Base-by-base conservation (phyloP, 2,797 vertebrate species). In the Brotula barbata region DNA sequence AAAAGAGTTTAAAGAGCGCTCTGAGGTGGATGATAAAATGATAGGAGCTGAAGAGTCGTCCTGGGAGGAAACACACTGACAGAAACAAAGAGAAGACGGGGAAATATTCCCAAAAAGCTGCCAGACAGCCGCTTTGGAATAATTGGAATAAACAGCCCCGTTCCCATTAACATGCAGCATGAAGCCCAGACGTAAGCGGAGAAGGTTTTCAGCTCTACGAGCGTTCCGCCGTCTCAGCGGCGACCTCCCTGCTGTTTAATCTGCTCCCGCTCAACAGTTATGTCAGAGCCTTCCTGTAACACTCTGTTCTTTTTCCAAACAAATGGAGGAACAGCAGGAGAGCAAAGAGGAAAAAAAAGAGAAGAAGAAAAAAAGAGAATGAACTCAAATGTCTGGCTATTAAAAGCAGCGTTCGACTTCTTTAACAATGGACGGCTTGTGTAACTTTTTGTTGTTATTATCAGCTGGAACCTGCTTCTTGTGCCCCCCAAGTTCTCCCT, bases 201-300 rank as follows among this genome's bases (percentile, higher is more conserved):
- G 40, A 73, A 54, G 63, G 41, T 44, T 40, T 21, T 44, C 28
- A 68, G 39, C 46, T 67, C 63, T 55, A 71, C 5, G 46, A 61
- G 37, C 60, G 47, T 57, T n/a, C n/a, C 46, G 58, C 23, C 25
- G 17, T 58, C 47, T 58, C 23, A 34, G 28, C 3, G 39, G 42
- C 36, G 54, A 40, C 53, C 40, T 62, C 54, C 39, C 34, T 45
- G 39, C 63, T 45, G 58, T 69, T 76, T 62, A 59, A n/a, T 33
- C 43, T 48, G 23, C 36, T 61, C 58, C 33, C 64, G 47, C 63
- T 69, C 37, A 56, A 60, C 33, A 56, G 34, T 10, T 8, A 60
- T 57, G 56, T 39, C 45, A 37, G 37, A 40, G 33, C 47, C 37
- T 40, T 63, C 34, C 16, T 9, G 15, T 52, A 46, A 54, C 19